A percentile compares a stretch with the other conserved stretches of the same genome.
These are phyloP conservation scores for Vanessa cardui DNA, from an alignment of 2,888 invertebrate species.

Conservation along the genomic window DNA sequence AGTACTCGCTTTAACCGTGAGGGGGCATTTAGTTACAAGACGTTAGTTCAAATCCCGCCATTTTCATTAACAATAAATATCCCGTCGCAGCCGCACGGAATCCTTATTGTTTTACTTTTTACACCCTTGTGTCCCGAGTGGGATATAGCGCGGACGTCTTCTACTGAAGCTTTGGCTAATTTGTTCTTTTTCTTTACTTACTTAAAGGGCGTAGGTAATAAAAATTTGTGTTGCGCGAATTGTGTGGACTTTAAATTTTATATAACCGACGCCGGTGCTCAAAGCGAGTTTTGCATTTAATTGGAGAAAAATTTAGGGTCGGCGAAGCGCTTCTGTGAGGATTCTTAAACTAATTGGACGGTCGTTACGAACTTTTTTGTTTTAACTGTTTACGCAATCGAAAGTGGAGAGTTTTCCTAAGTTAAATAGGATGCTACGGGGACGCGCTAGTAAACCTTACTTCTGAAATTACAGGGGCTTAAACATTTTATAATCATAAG, in stretches of 20 bases:
- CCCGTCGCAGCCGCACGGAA: constrained; percentile 78
- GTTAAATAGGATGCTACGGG: constrained; percentile 15
- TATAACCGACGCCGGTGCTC: constrained; percentile 74
- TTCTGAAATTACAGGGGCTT: constrained; percentile 7
- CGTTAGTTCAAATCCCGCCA: constrained; percentile 83
- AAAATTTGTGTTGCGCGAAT: constrained; percentile 83
- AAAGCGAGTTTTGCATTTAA: constrained; percentile 80
- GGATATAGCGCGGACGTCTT: constrained; percentile 68
- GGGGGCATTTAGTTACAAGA: constrained; percentile 83
- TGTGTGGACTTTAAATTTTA: constrained; percentile 82
- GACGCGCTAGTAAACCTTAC: constrained; percentile 21
- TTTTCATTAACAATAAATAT: constrained; percentile 85
- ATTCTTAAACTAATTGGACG: constrained; percentile 80
- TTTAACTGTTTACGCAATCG: constrained; percentile 70
- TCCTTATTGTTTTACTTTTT: constrained; percentile 83
- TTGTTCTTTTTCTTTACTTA: constrained; percentile 81
- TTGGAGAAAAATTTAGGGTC: constrained; percentile 80
- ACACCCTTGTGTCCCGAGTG: constrained; percentile 80
- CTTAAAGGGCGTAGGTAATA: constrained; percentile 77
- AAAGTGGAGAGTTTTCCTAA: constrained; percentile 41
- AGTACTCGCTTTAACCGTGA: constrained; percentile 83
- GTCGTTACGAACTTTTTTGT: constrained; percentile 77
- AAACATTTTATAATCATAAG: constrained; percentile 38
- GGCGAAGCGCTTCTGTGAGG: constrained; percentile 78
- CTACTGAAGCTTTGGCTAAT: constrained; percentile 71